Base-by-base conservation (phyloP, 2,797 vertebrate species). In the Etheostoma perlongum region DNA sequence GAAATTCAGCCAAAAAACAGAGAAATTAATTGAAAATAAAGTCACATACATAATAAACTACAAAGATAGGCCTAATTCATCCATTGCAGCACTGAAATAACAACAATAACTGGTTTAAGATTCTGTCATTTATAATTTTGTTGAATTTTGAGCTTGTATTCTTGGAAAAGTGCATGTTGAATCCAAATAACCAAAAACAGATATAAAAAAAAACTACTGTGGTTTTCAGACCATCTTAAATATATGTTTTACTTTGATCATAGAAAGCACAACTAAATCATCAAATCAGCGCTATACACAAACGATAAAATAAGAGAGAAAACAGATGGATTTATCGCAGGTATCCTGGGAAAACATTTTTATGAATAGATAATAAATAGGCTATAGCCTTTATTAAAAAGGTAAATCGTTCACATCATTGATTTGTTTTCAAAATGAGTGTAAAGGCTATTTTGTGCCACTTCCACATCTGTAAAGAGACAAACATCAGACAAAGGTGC, bases 401-500 rank as follows among this genome's bases (percentile, higher is more conserved):
- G 4, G 30, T 6, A 46, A 67, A 63, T 72, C 3, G 33, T 63
- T 58, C 4, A 25, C 2, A 58, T 27, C 18, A 66, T 25, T 58
- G 27, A 30, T 53, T 47, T 46, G 7, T 59, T 18, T 66, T 59
- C 1, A 18, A 30, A 30, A 15, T 42, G 18, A 6, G 2, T 61
- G n/a, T 55, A 52, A 44, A 55, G 9, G 55, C 23, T 48, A 49
- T 68, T 52, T 63, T 66, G 42, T 57, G 40, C 55, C 47, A 21
- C 18, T 13, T 18, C 1, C 21, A 76, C 58, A 53, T 72, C 57
- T 67, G 53, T 60, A 36, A 23, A 25, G 27, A 65, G 47, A 66
- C 16, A 75, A 51, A 54, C 53, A 59, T 14, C 40, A 65, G 13
- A 61, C 74, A 78, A 78, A 72, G 47, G 12, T 57, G 54, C 67